Evolutionary conservation across 1,140 invertebrate genomes (phyloP), one percentile per base, ranked within the genome.

Genomic region (Alviniconcha marisindica): DNA sequence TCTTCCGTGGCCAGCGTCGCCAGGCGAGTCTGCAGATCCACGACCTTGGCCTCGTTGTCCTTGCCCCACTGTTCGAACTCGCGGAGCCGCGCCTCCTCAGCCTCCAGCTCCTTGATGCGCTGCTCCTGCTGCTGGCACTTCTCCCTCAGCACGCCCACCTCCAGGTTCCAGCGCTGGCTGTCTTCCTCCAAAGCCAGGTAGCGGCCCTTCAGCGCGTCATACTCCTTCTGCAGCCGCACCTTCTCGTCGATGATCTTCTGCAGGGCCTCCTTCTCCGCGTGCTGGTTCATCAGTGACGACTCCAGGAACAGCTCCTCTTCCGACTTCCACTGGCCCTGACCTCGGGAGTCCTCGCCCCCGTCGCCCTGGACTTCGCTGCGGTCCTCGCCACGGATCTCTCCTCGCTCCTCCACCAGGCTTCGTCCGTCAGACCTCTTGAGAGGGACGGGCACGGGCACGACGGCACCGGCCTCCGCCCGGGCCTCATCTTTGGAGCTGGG

Each of bases 31-130:
- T 83, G 69, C 36, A 73, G 73, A 38, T 86, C 85, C 54, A 83
- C 83, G 56, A 84, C 44, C 79, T 86, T 80, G 36, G 85, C 24
- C 28, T 81, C 83, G 28, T 80, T 54, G 24, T 83, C 51, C 42
- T 83, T 51, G 21, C 33, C 51, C 69, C 40, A 38, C 14, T 85
- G 40, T 63, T 73, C 66, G 36, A 78, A 77, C 44, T 83, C 60
- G 15, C 73, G 51, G 18, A 54, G 60, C 12, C n/a, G 44, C 51
- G 48, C 21, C 36, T 80, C 63, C 36, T 83, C 73, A 3, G 56
- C 42, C 42, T 84, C 77, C 40, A 84, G 63, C 24, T 81, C 73
- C 63, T 54, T 54, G 38, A 82, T 81, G n/a, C 83, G 51, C 3
- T 54, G 28, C 21, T 85, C 71, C 71, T 74, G 48, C 60, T 74